phyloP scores from a whole-genome alignment of 2,888 invertebrate genomes.

The Acheta domesticus region DNA sequence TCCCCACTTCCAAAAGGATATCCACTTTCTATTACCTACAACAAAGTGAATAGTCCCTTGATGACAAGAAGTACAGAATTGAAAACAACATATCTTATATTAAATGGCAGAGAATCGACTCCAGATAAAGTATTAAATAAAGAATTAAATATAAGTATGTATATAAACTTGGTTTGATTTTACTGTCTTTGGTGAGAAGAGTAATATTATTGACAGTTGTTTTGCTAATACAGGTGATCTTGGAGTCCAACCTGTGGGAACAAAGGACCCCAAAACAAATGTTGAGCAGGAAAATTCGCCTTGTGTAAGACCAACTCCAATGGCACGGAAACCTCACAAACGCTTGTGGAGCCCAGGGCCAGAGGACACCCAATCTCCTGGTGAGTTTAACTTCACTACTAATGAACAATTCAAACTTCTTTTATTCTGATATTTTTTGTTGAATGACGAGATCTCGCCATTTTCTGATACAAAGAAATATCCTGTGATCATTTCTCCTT shows the following conservation, averaged over 20 bases:
- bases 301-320: not conserved
- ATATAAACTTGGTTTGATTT: too few species aligned
- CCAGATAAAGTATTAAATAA: conserved; percentile 12
- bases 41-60: conserved; percentile 3
- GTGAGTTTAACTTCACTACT: conserved; percentile 31
- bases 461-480: too few species aligned
- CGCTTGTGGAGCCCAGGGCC: conserved; percentile 34
- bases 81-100: conserved; percentile 25
- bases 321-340: conserved; percentile 23
- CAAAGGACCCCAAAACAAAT: conserved; percentile 21
- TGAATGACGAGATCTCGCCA: not conserved
- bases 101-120: conserved; percentile 25
- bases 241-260: not conserved
- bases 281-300: not conserved
- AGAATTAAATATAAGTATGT: too few species aligned
- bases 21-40: not conserved
- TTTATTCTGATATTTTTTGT: not conserved
- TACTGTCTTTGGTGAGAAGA: too few species aligned
- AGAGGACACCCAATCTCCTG: conserved; percentile 37
- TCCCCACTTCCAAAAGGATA: not conserved
- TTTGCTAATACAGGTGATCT: too few species aligned
- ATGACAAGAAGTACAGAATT: not conserved
- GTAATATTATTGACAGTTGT: too few species aligned
- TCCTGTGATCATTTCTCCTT: too few species aligned
- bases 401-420: not conserved